These are phyloP conservation scores for Tipula unca DNA, from an alignment of 2,888 invertebrate genomes.

Conservation along the genomic window DNA sequence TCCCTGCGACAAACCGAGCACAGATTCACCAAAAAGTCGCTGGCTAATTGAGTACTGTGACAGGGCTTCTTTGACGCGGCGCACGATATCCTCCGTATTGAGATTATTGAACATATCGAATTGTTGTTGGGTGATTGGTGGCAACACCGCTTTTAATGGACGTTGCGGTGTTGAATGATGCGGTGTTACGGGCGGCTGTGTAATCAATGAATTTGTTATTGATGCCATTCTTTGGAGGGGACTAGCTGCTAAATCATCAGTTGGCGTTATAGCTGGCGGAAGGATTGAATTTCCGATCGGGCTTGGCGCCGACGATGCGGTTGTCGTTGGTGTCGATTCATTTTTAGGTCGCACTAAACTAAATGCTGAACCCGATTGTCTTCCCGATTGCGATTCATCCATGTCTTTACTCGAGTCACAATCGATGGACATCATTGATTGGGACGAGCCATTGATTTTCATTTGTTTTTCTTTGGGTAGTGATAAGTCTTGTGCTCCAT, in stretches of 20 bases:
- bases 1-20: conserved; percentile 93
- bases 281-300: conserved; percentile 78
- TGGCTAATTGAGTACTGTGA: conserved; percentile 97
- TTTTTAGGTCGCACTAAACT: conserved; percentile 79
- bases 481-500: conserved; percentile 74
- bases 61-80: conserved; percentile 88
- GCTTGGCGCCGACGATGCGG: conserved; percentile 72
- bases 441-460: conserved; percentile 43
- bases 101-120: conserved; percentile 96
- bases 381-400: conserved; percentile 37
- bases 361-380: conserved; percentile 59
- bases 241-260: conserved; percentile 82
- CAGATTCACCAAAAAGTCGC: conserved; percentile 94
- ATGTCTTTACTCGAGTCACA: conserved; percentile 53
- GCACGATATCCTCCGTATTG: conserved; percentile 97
- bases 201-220: conserved; percentile 93
- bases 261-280: conserved; percentile 73
- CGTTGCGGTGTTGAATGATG: conserved; percentile 78
- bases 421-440: conserved; percentile 33
- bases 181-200: conserved; percentile 77
- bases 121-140: conserved; percentile 97
- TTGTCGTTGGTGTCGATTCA: conserved; percentile 57
- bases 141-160: conserved; percentile 91
- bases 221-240: conserved; percentile 96
- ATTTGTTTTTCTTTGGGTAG: conserved; percentile 64